These are phyloP conservation scores for Ibycter americanus DNA, from an alignment of 2,797 vertebrate genomes.

Conservation along the genomic window DNA sequence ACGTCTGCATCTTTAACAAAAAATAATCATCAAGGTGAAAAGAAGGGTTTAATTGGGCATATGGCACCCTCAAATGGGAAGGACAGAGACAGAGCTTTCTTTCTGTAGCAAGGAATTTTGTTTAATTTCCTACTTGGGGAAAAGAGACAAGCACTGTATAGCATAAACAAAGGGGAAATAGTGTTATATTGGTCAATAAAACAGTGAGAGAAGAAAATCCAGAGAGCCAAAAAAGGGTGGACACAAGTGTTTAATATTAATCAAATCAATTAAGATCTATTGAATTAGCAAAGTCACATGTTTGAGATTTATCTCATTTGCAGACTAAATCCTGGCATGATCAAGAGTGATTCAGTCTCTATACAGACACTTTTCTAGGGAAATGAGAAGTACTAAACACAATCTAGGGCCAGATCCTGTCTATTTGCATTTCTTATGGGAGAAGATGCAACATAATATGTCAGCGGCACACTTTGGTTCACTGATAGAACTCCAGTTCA, in stretches of 20 bases:
- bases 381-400: not conserved
- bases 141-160: not conserved
- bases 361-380: not conserved
- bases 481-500: not conserved
- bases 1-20: conserved; percentile 48
- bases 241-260: not conserved
- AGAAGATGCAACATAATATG: not conserved
- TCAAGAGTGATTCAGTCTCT: not conserved
- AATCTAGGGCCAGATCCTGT: not conserved
- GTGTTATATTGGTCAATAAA: not conserved
- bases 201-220: not conserved
- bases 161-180: not conserved
- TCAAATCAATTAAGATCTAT: not conserved
- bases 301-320: not conserved
- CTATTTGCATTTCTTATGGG: not conserved
- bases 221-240: not conserved
- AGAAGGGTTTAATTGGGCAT: conserved; percentile 29
- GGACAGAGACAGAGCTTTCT: not conserved
- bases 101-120: conserved; percentile 31
- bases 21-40: conserved; percentile 49
- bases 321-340: not conserved
- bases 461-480: not conserved
- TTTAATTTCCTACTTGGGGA: not conserved
- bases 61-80: not conserved
- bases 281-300: not conserved